Conservation (phyloP, 2,888 invertebrate species). For the Trachelus stipa region DNA sequence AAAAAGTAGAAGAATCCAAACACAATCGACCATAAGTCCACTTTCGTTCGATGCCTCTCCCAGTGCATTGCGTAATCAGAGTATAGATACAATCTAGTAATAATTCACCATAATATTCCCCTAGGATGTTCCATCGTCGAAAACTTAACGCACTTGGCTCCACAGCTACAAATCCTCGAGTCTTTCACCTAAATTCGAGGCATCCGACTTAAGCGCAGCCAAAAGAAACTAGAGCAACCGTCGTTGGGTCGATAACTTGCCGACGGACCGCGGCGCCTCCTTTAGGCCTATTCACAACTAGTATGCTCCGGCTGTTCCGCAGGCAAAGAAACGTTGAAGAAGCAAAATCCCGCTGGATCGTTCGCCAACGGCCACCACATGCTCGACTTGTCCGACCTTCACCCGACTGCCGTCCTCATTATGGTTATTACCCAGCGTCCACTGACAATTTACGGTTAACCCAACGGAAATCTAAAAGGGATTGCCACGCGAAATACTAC, state of each 20-base stretch:
- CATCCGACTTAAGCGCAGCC: neutral
- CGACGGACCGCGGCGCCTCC: neutral
- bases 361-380: conserved; percentile 26
- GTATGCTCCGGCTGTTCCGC: neutral
- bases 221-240: neutral
- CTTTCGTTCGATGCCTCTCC: no score
- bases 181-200: neutral
- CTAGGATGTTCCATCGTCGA: neutral
- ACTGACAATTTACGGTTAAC: conserved; percentile 64
- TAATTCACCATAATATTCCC: neutral
- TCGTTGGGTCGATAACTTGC: neutral
- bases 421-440: conserved; percentile 59
- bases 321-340: conserved; percentile 8
- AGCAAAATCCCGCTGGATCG: conserved; percentile 24
- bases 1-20: neutral
- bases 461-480: conserved; percentile 61
- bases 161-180: no score
- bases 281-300: neutral
- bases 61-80: neutral
- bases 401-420: conserved; percentile 54
- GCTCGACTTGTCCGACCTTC: conserved; percentile 61
- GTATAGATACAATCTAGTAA: neutral
- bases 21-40: neutral
- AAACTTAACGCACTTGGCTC: no score
- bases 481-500: conserved; percentile 40